A percentile compares a stretch with the other conserved stretches of the same genome.
phyloP scores from a whole-genome alignment of 1,140 invertebrate species.

The Aphis gossypii region DNA sequence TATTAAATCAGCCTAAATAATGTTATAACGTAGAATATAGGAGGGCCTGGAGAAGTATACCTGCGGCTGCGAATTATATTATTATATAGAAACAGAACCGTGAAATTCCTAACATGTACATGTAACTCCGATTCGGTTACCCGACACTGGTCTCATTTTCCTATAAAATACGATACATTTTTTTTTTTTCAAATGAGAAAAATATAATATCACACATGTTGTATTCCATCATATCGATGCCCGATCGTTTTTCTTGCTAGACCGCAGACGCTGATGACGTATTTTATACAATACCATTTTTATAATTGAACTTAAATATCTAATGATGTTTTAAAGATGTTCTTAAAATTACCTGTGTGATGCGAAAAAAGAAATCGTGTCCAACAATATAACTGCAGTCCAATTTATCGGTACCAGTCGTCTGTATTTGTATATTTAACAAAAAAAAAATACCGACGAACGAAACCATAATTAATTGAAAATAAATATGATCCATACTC shows the following conservation, averaged over 20 bases:
- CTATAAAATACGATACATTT: not conserved
- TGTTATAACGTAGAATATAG: not conserved
- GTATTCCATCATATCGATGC: not conserved
- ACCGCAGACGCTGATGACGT: not conserved
- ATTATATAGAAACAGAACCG: not conserved
- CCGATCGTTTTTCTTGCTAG: not conserved
- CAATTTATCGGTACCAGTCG: not conserved
- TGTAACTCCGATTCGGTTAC: not conserved
- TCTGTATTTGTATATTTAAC: not conserved
- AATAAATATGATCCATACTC: slow-evolving; percentile 1
- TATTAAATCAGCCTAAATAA: not conserved
- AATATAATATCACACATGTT: not conserved
- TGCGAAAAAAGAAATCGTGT: not conserved
- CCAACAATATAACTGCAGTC: not conserved
- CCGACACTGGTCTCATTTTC: not conserved
- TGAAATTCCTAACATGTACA: not conserved
- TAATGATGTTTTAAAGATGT: not conserved
- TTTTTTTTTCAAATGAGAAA: not conserved
- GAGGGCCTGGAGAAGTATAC: too few relatives aligned
- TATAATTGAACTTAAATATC: not conserved
- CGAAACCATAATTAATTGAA: not conserved
- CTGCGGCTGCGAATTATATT: not conserved
- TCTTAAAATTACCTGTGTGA: not conserved
- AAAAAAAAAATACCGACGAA: not conserved
- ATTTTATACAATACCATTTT: not conserved